These are phyloP conservation scores for Octonoba sinensis DNA, from an alignment of 2,888 invertebrate genomes.

Conservation along the genomic window DNA sequence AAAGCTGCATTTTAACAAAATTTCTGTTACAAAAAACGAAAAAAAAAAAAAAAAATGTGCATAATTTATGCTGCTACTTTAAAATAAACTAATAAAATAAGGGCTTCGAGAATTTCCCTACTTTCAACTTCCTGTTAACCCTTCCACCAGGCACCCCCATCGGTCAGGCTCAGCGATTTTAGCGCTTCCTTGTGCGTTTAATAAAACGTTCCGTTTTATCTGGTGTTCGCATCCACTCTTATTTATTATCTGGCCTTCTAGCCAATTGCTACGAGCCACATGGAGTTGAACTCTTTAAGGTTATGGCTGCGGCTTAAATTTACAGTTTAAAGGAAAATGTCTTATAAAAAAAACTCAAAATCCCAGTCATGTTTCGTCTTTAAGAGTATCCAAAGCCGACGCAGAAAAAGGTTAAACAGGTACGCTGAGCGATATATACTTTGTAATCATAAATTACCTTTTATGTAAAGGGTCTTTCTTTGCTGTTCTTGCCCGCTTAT, in stretches of 20 bases:
- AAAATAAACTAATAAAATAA: no score
- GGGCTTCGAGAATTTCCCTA: no score
- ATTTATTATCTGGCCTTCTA: conserved; percentile 20
- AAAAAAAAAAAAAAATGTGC: no score
- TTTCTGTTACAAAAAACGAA: no score
- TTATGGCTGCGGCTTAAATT: conserved; percentile 43
- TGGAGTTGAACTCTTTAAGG: conserved; percentile 36
- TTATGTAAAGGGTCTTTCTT: conserved; percentile 26
- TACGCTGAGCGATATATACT: conserved; percentile 53
- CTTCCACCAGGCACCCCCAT: no score
- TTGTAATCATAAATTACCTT: conserved; percentile 62
- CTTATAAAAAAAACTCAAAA: neutral
- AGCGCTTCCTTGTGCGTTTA: no score
- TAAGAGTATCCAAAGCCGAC: conserved; percentile 23
- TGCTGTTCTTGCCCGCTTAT: conserved; percentile 7
- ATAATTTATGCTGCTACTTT: no score
- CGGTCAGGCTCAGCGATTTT: no score
- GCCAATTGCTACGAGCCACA: no score
- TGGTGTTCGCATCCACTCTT: conserved; percentile 22
- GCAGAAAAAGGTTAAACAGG: conserved; percentile 50
- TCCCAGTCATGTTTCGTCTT: conserved; percentile 19
- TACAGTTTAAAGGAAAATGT: conserved; percentile 42
- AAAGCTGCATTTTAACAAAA: no score
- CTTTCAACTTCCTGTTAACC: no score
- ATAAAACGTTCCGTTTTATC: conserved; percentile 41